Percentiles rank a stretch among this genome's conserved stretches.
phyloP scores from a whole-genome alignment of 2,797 vertebrate species.

The Halcyon badia region DNA sequence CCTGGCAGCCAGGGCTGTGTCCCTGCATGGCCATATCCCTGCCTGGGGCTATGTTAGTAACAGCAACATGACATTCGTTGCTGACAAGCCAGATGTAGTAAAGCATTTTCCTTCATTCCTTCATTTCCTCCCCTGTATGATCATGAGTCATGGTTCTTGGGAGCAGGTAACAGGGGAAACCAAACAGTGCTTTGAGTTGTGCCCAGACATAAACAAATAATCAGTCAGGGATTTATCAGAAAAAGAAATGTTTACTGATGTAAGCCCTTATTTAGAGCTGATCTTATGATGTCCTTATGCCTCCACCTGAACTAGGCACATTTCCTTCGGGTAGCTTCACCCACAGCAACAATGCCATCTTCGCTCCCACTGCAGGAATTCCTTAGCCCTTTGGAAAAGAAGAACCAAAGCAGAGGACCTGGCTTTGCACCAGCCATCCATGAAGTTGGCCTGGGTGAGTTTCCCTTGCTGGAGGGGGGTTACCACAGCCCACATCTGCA shows the following conservation, averaged over 20 bases:
- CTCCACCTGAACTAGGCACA: not conserved
- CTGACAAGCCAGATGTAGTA: not conserved
- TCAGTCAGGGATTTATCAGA: not conserved
- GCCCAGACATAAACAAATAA: slow-evolving; percentile 1
- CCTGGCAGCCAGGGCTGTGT: not conserved
- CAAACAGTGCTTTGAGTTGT: not conserved
- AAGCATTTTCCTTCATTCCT: slow-evolving; percentile 35
- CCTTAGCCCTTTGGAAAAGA: not conserved
- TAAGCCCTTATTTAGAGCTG: not conserved
- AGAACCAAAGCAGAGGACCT: not conserved
- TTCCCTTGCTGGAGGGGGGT: not conserved
- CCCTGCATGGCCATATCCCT: not conserved
- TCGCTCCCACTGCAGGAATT: not conserved
- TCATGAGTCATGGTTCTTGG: not conserved
- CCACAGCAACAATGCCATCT: not conserved
- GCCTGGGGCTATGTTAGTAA: not conserved
- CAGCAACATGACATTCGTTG: not conserved
- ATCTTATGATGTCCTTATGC: not conserved
- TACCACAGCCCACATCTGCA: not conserved
- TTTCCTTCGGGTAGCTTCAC: not conserved
- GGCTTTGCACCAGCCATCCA: fast-evolving
- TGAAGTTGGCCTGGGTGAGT: not conserved
- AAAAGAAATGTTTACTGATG: not conserved
- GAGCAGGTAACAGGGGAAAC: not conserved
- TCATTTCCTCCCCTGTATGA: slow-evolving; percentile 1